Evolutionary conservation across 2,888 invertebrate species (phyloP).

Genomic region (Brachycybe producta): DNA sequence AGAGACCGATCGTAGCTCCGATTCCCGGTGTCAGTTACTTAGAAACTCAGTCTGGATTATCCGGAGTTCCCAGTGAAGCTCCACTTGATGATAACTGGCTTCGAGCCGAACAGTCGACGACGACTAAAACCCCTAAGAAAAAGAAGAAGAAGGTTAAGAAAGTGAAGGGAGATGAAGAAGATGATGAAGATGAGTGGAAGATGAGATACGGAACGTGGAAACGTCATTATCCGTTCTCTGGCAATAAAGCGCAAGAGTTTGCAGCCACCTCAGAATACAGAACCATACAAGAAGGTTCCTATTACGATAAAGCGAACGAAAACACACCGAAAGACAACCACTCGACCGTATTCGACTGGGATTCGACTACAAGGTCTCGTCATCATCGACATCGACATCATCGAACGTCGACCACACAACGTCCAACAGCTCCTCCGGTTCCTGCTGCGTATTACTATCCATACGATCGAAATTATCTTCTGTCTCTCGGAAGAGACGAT

Average conservation of each 20-base stretch:
- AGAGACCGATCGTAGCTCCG: not conserved
- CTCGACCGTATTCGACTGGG: conserved; percentile 4
- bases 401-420: not conserved
- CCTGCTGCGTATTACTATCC: not conserved
- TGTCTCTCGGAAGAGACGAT: no score
- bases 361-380: not conserved
- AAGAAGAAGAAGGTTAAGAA: not conserved
- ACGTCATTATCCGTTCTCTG: not conserved
- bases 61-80: no score
- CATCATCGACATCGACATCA: not conserved
- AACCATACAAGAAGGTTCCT: conserved; percentile 11
- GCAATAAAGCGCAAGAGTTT: no score
- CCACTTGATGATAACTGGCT: not conserved
- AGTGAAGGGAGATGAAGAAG: not conserved
- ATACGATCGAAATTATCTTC: not conserved
- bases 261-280: conserved; percentile 4
- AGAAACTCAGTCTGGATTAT: no score
- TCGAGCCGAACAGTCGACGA: not conserved
- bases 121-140: not conserved
- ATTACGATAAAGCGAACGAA: conserved; percentile 4
- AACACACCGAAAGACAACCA: not conserved
- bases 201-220: not conserved
- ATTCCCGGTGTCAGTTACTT: not conserved
- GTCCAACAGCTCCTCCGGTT: not conserved
- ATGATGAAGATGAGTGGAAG: not conserved